These are phyloP conservation scores for Dendroctonus valens DNA, from an alignment of 1,140 invertebrate species.

Conservation along the genomic window DNA sequence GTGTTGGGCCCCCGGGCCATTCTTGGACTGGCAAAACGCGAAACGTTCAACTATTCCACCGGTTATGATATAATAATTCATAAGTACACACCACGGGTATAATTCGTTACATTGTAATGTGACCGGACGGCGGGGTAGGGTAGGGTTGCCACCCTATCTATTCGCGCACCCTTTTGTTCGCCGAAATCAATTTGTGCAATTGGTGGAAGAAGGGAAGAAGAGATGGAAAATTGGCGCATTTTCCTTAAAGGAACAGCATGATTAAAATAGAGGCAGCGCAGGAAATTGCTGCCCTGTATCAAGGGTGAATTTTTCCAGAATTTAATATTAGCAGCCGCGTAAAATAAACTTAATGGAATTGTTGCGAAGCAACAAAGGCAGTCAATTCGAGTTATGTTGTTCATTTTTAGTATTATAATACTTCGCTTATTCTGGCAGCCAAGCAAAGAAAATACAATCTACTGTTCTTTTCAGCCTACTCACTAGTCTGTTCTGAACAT, in stretches of 20 bases:
- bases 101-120: conserved; percentile 35
- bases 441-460: too few relatives aligned
- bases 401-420: too few relatives aligned
- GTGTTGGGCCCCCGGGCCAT: conserved; percentile 8
- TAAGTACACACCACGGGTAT: conserved; percentile 46
- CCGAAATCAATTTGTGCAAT: conserved; percentile 48
- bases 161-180: conserved; percentile 37
- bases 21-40: not conserved
- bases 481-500: too few relatives aligned
- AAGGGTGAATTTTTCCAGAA: too few relatives aligned
- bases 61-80: conserved; percentile 53
- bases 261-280: conserved; percentile 44
- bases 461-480: too few relatives aligned
- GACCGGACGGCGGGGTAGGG: conserved; percentile 31
- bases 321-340: too few relatives aligned
- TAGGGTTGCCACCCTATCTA: conserved; percentile 38
- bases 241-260: conserved; percentile 43
- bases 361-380: too few relatives aligned
- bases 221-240: conserved; percentile 44
- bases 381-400: too few relatives aligned
- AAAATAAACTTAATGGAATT: too few relatives aligned
- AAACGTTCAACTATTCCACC: conserved; percentile 35
- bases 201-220: conserved; percentile 39
- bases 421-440: too few relatives aligned
- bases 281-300: not conserved